phyloP scores from a whole-genome alignment of 2,113 vertebrate species.

The Mesoclemmys tuberculata region DNA sequence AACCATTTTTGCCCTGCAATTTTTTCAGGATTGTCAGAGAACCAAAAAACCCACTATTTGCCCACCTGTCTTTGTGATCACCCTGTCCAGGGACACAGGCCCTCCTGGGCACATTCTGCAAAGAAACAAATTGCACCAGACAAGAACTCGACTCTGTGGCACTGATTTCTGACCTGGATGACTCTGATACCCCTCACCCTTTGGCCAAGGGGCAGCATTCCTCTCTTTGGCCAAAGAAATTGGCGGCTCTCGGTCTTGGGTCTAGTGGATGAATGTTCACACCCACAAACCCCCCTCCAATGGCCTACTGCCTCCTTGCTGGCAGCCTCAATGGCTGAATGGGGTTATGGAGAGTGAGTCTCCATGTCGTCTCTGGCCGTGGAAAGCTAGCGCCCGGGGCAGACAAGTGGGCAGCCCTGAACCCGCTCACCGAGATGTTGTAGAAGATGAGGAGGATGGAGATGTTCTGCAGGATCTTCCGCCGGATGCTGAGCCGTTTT shows the following conservation, averaged over 20 bases:
- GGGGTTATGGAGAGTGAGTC: too few relatives aligned
- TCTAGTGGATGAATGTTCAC: neutral
- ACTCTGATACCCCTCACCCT: neutral
- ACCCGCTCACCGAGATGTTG: constrained; percentile 47
- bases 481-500: neutral
- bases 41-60: neutral
- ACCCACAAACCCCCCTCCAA: neutral
- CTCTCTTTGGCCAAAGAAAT: neutral
- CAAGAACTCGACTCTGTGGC: neutral
- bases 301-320: too few relatives aligned
- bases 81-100: neutral
- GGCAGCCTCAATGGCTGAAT: too few relatives aligned
- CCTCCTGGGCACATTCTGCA: neutral
- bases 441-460: constrained; percentile 46
- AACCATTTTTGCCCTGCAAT: neutral
- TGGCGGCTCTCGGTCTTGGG: neutral
- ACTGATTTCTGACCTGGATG: neutral
- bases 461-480: constrained; percentile 44
- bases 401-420: neutral
- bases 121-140: neutral
- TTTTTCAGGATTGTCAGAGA: neutral
- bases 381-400: neutral
- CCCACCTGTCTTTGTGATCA: neutral
- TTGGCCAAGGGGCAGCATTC: neutral
- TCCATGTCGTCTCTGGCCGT: too few relatives aligned